Conservation (phyloP, 2,888 invertebrate genomes). For the Plemyria rubiginata region DNA sequence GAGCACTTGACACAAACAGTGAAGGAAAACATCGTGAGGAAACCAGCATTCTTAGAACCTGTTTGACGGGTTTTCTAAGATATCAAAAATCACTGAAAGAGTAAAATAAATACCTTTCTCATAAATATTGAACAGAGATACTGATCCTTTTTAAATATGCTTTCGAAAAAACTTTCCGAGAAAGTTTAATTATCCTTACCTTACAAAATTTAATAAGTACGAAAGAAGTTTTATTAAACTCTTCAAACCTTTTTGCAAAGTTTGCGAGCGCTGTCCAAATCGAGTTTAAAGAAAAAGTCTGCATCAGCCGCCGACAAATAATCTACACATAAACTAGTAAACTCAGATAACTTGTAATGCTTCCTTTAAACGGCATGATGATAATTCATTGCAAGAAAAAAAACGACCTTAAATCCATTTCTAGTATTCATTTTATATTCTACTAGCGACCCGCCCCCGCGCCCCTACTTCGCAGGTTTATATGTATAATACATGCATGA, state of each 20-base stretch:
- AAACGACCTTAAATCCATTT: no score
- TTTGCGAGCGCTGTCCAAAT: conserved; percentile 4
- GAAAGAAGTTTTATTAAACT: conserved; percentile 6
- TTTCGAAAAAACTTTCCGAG: not conserved
- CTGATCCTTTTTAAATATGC: not conserved
- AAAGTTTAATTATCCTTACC: conserved; percentile 2
- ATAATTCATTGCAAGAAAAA: no score
- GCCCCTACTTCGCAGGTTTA: no score
- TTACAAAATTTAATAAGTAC: not conserved
- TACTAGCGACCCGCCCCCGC: no score
- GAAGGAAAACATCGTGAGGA: no score
- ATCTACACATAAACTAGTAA: conserved; percentile 1
- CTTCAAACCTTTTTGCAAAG: conserved; percentile 2
- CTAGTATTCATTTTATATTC: no score
- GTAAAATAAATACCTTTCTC: no score
- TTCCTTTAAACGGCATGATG: not conserved
- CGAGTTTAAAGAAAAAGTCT: conserved; percentile 8
- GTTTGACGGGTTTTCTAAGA: no score
- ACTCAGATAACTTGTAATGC: not conserved
- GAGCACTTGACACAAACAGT: no score
- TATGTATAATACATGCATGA: no score
- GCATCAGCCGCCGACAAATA: conserved; percentile 13
- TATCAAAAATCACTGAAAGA: no score
- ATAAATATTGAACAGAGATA: not conserved
- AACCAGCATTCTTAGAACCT: no score